These are phyloP conservation scores for Recurvirostra avosetta DNA, from an alignment of 2,113 vertebrate genomes.

Conservation along the genomic window DNA sequence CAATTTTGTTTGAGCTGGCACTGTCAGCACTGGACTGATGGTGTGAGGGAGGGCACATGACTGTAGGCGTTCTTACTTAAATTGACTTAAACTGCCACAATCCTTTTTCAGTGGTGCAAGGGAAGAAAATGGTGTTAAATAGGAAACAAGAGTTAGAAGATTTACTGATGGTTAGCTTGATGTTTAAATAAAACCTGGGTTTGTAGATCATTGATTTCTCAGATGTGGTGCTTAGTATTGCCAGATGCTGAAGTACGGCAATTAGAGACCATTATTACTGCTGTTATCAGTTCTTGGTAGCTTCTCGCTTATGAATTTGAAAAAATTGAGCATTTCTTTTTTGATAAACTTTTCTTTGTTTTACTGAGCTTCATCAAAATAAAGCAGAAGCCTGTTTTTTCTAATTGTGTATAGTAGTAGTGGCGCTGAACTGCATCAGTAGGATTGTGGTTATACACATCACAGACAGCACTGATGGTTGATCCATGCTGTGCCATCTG, in stretches of 20 bases:
- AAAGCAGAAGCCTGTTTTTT: background rate
- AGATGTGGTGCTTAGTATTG: background rate
- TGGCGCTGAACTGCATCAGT: background rate
- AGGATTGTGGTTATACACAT: background rate
- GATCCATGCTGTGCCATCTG: background rate
- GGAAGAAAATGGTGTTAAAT: background rate
- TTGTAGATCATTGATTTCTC: background rate
- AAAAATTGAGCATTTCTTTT: background rate
- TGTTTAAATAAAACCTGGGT: background rate
- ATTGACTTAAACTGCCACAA: background rate
- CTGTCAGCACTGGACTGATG: background rate
- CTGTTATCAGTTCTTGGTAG: background rate
- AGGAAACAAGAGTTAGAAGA: background rate
- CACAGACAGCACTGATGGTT: background rate
- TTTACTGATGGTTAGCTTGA: background rate
- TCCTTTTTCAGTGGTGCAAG: background rate
- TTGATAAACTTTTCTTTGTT: background rate
- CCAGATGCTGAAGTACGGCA: background rate
- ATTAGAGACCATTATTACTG: background rate
- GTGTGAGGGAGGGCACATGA: background rate
- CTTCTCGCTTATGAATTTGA: background rate
- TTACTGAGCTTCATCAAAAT: background rate
- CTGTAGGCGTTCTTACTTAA: background rate
- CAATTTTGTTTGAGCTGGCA: background rate
- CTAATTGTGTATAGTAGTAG: background rate